Evolutionary conservation across 1,140 invertebrate genomes (phyloP).

Genomic region (Frieseomelitta varia): DNA sequence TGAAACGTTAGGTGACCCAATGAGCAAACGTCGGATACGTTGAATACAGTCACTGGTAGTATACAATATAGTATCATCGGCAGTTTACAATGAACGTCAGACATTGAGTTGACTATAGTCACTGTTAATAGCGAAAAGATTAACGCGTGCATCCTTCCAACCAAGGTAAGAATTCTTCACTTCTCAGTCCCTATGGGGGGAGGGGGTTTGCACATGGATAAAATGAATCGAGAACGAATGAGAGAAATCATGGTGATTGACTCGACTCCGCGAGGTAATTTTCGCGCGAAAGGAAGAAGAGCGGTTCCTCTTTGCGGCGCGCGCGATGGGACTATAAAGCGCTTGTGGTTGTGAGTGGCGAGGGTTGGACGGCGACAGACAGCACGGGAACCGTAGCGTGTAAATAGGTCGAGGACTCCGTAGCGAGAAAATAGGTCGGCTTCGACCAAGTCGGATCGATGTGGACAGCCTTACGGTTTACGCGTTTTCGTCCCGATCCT

Average conservation of each 20-base stretch:
- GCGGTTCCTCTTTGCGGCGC: no score
- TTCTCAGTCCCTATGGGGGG: no score
- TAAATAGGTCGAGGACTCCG: conserved; percentile 60
- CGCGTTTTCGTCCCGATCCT: conserved; percentile 32
- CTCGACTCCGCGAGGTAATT: no score
- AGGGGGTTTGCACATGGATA: neutral
- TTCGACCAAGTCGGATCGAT: conserved; percentile 43
- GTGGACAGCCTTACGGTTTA: conserved; percentile 2
- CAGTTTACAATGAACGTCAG: no score
- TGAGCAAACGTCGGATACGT: no score
- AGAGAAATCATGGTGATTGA: no score
- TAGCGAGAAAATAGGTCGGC: conserved; percentile 52
- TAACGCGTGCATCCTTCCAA: neutral
- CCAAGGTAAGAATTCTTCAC: conserved; percentile 19
- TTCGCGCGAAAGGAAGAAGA: no score
- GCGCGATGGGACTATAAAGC: neutral
- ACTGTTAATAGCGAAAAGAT: no score
- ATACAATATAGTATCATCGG: no score
- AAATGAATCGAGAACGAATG: neutral
- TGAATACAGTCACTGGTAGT: no score
- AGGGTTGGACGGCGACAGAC: neutral
- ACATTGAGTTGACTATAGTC: no score
- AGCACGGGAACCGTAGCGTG: conserved; percentile 27
- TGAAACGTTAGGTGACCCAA: no score
- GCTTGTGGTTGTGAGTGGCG: neutral